phyloP scores from a whole-genome alignment of 2,797 vertebrate genomes.

The Acomys russatus region DNA sequence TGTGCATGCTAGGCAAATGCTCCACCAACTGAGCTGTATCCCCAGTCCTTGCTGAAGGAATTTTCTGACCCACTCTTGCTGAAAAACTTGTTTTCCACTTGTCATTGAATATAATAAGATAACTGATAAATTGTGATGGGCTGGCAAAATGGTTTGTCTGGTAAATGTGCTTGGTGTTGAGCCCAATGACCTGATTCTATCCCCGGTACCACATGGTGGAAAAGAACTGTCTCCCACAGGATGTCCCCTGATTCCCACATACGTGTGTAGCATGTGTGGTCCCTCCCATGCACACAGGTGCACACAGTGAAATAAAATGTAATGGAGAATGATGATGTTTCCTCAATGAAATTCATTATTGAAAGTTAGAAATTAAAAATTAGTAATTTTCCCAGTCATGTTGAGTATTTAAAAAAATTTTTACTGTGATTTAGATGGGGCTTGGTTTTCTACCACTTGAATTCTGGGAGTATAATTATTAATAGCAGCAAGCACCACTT shows the following conservation, averaged over 20 bases:
- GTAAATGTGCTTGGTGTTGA: background rate
- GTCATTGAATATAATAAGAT: constrained; percentile 7
- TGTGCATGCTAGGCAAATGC: background rate
- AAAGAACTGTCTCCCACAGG: background rate
- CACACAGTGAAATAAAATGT: background rate
- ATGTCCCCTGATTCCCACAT: background rate
- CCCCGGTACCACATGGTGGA: background rate
- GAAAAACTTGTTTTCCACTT: constrained; percentile 63
- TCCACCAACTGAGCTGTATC: background rate
- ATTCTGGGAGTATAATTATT: background rate
- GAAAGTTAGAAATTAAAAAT: background rate
- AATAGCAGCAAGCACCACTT: background rate
- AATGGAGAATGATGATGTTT: background rate
- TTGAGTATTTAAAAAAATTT: background rate
- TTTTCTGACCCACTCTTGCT: background rate
- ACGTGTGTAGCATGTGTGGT: background rate
- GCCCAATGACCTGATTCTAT: background rate
- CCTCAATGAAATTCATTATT: background rate
- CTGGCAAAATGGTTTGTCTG: background rate
- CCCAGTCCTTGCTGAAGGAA: background rate
- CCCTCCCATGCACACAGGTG: background rate
- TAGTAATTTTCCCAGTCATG: background rate
- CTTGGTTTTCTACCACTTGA: too few relatives aligned
- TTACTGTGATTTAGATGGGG: background rate
- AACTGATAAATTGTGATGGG: constrained; percentile 34